phyloP scores from a whole-genome alignment of 2,113 vertebrate genomes.

The Triplophysa dalaica region DNA sequence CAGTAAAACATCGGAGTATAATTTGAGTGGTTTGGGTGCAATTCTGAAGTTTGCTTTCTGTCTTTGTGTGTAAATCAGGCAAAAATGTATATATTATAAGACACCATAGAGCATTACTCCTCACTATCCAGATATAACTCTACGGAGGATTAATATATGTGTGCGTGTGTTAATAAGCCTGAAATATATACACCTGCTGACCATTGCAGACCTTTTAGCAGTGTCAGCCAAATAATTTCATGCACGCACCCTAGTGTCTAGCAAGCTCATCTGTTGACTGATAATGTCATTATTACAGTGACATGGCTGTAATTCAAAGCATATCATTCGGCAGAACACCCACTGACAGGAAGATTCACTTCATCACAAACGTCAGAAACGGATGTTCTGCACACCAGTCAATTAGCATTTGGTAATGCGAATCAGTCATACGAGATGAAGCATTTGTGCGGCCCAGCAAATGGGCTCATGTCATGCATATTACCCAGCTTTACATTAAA shows the following conservation, averaged over 20 bases:
- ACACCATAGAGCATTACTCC: no score
- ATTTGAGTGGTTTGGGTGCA: no score
- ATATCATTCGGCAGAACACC: neutral
- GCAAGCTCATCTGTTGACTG: slow-evolving; percentile 21
- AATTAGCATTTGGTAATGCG: slow-evolving; percentile 12
- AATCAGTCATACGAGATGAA: slow-evolving; percentile 44
- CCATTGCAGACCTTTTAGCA: neutral
- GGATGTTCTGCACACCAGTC: neutral
- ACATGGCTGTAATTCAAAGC: neutral
- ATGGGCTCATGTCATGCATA: slow-evolving; percentile 45
- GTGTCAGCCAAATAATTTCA: neutral
- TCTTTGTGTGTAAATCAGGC: no score
- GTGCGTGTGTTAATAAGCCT: neutral
- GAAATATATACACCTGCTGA: neutral
- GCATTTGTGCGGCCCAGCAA: neutral
- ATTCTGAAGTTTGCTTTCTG: no score
- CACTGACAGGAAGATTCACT: neutral
- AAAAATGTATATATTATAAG: no score
- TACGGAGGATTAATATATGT: neutral
- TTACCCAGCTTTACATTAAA: slow-evolving; percentile 31
- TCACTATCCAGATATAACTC: no score
- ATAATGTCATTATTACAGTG: slow-evolving; percentile 16
- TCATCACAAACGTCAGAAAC: neutral
- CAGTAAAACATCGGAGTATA: no score
- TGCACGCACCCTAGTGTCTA: neutral